Evolutionary conservation across 2,888 invertebrate species (phyloP).

Genomic region (Melanophora roralis): DNA sequence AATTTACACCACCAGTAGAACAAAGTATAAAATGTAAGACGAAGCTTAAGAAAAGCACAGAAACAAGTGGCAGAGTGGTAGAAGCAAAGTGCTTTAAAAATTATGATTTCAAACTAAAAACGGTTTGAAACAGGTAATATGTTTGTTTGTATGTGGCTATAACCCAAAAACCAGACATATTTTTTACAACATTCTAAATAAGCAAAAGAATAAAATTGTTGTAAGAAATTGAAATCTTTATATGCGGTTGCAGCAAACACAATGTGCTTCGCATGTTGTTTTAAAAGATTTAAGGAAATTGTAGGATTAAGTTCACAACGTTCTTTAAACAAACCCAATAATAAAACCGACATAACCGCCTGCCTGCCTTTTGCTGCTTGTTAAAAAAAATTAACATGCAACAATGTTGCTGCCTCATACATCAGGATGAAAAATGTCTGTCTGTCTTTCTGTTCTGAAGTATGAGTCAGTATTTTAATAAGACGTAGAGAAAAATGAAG

Average conservation of each 20-base stretch:
- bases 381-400: slow-evolving; percentile 43
- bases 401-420: slow-evolving; percentile 52
- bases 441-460: not conserved
- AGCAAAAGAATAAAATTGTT: no score
- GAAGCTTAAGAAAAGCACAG: not conserved
- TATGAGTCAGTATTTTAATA: slow-evolving; percentile 37
- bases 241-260: no score
- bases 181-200: no score
- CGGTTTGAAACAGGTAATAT: slow-evolving; percentile 28
- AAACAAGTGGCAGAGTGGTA: slow-evolving; percentile 16
- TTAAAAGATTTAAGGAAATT: no score
- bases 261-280: no score
- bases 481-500: slow-evolving; percentile 33
- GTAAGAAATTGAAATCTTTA: no score
- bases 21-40: not conserved
- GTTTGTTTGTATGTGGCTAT: no score
- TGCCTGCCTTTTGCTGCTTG: no score
- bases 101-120: slow-evolving; percentile 38
- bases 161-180: no score
- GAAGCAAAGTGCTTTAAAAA: slow-evolving; percentile 28
- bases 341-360: no score
- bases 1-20: not conserved
- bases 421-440: slow-evolving; percentile 7
- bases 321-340: no score
- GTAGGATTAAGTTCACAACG: no score